These are phyloP conservation scores for Drosophila arizonae DNA, from an alignment of 1,140 invertebrate species.

Conservation along the genomic window DNA sequence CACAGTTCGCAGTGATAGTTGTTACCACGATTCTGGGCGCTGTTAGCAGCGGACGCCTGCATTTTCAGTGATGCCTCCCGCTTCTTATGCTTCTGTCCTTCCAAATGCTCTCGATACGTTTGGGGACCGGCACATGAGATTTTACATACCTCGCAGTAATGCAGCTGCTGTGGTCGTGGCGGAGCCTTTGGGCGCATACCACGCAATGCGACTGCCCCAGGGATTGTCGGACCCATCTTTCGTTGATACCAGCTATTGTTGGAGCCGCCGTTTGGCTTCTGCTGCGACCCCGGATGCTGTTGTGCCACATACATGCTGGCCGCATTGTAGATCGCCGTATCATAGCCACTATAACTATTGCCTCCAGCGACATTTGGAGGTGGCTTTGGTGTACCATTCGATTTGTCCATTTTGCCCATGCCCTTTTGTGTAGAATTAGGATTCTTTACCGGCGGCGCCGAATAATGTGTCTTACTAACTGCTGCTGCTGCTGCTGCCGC, in stretches of 20 bases:
- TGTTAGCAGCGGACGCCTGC: slow-evolving; percentile 84
- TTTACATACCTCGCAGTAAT: slow-evolving; percentile 98
- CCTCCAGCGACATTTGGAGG: slow-evolving; percentile 85
- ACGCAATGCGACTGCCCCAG: slow-evolving; percentile 55
- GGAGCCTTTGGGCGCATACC: slow-evolving; percentile 87
- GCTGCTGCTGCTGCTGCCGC: slow-evolving; percentile 83
- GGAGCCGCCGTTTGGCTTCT: slow-evolving; percentile 63
- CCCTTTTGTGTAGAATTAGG: slow-evolving; percentile 62
- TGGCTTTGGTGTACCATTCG: slow-evolving; percentile 61
- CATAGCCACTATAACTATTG: slow-evolving; percentile 91
- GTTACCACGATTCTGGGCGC: slow-evolving; percentile 85
- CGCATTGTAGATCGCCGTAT: slow-evolving; percentile 96
- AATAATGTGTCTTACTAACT: slow-evolving; percentile 83
- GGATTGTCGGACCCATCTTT: slow-evolving; percentile 83
- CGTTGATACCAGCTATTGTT: slow-evolving; percentile 79
- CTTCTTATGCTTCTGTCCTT: slow-evolving; percentile 99
- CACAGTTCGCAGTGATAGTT: slow-evolving; percentile 95
- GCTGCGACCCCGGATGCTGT: slow-evolving; percentile 84
- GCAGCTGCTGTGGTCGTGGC: slow-evolving; percentile 94
- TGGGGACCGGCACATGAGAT: slow-evolving; percentile 98
- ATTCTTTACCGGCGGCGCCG: slow-evolving; percentile 84
- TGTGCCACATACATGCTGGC: slow-evolving; percentile 96
- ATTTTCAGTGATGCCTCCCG: slow-evolving; percentile 95
- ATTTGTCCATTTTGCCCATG: slow-evolving; percentile 71
- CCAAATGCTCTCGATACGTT: slow-evolving; percentile 98